Evolutionary conservation across 1,140 invertebrate genomes (phyloP), one percentile per base, ranked within the genome.

Genomic region (Drosophila saltans): DNA sequence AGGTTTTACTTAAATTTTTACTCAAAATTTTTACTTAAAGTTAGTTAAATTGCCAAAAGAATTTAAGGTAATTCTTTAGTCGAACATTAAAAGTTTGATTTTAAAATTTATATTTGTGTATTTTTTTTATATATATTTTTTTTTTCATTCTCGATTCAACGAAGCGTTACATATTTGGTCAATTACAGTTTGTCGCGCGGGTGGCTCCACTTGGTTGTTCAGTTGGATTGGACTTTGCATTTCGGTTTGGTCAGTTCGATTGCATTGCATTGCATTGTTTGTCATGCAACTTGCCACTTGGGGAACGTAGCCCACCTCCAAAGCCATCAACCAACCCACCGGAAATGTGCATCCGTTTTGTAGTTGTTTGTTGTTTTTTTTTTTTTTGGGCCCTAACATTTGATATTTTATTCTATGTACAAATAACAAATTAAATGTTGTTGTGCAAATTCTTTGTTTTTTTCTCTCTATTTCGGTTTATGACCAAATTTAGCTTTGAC

Each of bases 81-180:
- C 2, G 0, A 40, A 11, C 36, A 16, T 16, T 16, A 16, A 16
- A 16, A 6, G 2, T 59, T n/a, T n/a, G 24, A 2, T 30, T 30
- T 28, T 58, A 6, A 39, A 39, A 61, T 33, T 72, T 45, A 62
- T 74, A 40, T 8, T 55, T 52, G 60, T n/a, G 43, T 4, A 16
- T 16, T 16, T 16, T 16, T 39, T 26, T 36, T 55, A 43, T 58
- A 60, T 40, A 45, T 75, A 60, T 76, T 80, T 64, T 66, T 72
- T 68, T 63, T 70, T 36, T 45, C 30, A 64, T 62, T 75, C 75
- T 48, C 7, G 5, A 39, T 6, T 7, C 56, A 88, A 28, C 83
- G 45, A 74, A 86, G 83, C 83, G 80, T 83, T 75, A 76, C 76
- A 88, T 86, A 77, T 85, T 86, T 86, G 83, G 83, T 86, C 83